Base-by-base conservation (phyloP, 1,140 invertebrate species). In the Trachymyrmex septentrionalis region DNA sequence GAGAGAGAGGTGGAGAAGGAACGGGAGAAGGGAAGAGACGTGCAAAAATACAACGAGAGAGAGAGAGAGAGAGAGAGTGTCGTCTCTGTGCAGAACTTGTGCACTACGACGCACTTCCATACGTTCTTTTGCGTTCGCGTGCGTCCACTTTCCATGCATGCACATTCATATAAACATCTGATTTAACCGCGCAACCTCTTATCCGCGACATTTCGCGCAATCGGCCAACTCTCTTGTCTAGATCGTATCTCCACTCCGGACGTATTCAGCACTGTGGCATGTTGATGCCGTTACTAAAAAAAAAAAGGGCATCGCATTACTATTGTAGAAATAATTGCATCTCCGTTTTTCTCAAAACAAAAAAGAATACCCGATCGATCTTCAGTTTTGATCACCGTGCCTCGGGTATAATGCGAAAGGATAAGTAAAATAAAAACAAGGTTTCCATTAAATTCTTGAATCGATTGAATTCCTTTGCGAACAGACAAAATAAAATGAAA, bases 1-100 rank as follows among this genome's bases (percentile, higher is more conserved):
- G 30, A 4, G 81, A 87, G 89, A 30, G 30, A 5, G 72, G 82
- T 30, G 64, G 72, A 57, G 85, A 50, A 64, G 66, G 53, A 61
- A 66, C 27, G 53, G 85, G 77, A 16, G 63, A 38, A 87, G 82
- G 76, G 82, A 85, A 84, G 77, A 89, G 91, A 78, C 88, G 88
- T 73, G 89, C 91, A 92, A 93, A 93, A 93, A 93, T 91, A 93
- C 88, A 87, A 87, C 86, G 87, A 50, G 73, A 44, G n/a, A n/a
- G n/a, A n/a, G 87, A 50, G 73, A 44, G 87, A 50, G 73, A 44
- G 87, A 50, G 73, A 44, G 81, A 89, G 89, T 90, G 88, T 90
- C 89, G 89, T 90, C 88, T 84, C 88, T 64, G 81, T 73, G 87
- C 30, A 76, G 76, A 76, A 89, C 76, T 82, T 85, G 75, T 53